Base-by-base conservation (phyloP, 2,113 vertebrate species). In the Bufo gargarizans region DNA sequence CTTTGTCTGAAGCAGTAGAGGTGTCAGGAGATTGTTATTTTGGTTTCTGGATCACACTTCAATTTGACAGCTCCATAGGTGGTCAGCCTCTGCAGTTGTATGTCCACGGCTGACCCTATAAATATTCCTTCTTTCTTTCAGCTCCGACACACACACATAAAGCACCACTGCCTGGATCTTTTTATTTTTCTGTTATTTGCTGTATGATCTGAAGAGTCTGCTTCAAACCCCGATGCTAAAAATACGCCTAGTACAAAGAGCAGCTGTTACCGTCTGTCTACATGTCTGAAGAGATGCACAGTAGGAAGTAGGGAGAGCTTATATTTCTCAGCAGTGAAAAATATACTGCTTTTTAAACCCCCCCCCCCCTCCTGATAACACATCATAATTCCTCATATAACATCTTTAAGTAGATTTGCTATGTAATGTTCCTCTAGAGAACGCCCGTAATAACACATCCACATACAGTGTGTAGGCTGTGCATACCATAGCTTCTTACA, bases 191-290 rank as follows among this genome's bases (percentile, higher is more conserved):
- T 65, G 69, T 80, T 77, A 67, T 83, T 65, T 65, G 71, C 80
- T 88, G 80, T 33, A 45, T 16, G 80, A 88, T 88, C 87, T 83
- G 80, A 88, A 65, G 80, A 88, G 58, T 88, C 80, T 19, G 87
- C 80, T 88, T 88, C 87, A 77, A 84, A 88, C 58, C 74, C 80
- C 19, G 55, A n/a, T 83, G 71, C 87, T 88, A 88, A 77, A 88
- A 88, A 88, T 88, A 88, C 11, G 20, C 53, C 20, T 12, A 77
- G 69, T 77, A 83, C 87, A 88, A 88, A 84, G 87, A 83, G 56
- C 80, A 88, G 80, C 87, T 84, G 87, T 56, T 77, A 76, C 58
- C 55, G 87, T 77, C 87, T 88, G 87, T 88, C 87, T 88, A 61
- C 67, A 82, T 19, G 67, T 88, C 86, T 82, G 84, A 61, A 77